phyloP scores from a whole-genome alignment of 2,113 vertebrate species.

The Hyla sarda region DNA sequence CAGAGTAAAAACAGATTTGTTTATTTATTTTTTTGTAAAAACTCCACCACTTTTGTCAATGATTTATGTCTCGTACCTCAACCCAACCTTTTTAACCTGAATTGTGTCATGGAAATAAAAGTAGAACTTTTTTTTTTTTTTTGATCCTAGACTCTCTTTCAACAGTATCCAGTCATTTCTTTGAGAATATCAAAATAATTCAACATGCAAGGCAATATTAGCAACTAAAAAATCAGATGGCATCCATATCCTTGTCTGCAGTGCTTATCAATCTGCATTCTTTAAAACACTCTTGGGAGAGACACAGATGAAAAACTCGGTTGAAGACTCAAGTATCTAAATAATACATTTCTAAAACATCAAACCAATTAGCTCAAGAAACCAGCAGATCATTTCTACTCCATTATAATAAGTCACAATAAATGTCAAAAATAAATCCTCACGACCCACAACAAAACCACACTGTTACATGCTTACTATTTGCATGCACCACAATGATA shows the following conservation, averaged over 20 bases:
- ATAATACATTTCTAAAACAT: background rate
- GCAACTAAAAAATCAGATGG: background rate
- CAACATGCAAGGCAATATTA: background rate
- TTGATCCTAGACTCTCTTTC: background rate
- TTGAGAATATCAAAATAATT: background rate
- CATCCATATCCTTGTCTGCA: background rate
- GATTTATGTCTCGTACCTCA: too few relatives aligned
- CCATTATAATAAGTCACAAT: background rate
- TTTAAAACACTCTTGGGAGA: constrained; percentile 1
- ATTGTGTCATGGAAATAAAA: too few relatives aligned
- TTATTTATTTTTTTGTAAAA: too few relatives aligned
- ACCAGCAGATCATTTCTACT: background rate
- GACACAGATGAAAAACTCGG: background rate
- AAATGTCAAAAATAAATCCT: background rate
- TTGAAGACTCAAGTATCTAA: background rate
- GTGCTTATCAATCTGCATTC: background rate
- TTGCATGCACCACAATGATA: background rate
- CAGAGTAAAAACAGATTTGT: too few relatives aligned
- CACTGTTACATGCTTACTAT: background rate
- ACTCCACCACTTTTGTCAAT: too few relatives aligned
- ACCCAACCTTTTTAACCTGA: too few relatives aligned
- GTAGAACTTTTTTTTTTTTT: too few relatives aligned
- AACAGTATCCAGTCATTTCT: background rate
- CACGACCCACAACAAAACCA: background rate
- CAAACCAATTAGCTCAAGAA: background rate